Base-by-base conservation (phyloP, 2,113 vertebrate genomes). In the Cyanoramphus novaezelandiae region DNA sequence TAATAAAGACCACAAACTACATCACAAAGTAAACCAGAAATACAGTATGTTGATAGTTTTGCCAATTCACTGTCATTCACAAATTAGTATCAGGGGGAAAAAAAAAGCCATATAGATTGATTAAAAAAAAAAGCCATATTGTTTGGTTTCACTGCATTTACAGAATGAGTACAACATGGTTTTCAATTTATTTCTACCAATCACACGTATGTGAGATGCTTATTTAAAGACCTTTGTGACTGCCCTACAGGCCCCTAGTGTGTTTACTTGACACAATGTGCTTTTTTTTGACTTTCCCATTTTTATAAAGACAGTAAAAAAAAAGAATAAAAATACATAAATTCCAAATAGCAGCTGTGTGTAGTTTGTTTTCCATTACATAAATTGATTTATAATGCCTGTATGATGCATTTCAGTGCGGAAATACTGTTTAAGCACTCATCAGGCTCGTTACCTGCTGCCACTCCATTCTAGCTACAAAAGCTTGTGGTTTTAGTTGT, bases 311-410 rank as follows among this genome's bases (percentile, higher is more conserved):
- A 77, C 43, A 85, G 70, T 27, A 88, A 88, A 37, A 59, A 59
- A 74, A 74, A 92, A 86, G 28, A 88, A 74, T 72, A 90, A 76
- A 95, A 93, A 65, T 4, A 80, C 55, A 83, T 57, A 69, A 77
- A 93, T 64, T 94, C 37, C 64, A 92, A 76, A 83, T 6, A 87
- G 37, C 60, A 91, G 68, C 29, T 92, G 53, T 35, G 71, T 96
- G 39, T 60, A 70, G 46, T 92, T 89, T 86, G 82, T 86, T 95
- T 95, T 94, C 70, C 35, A 46, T 91, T 93, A 71, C 37, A 91
- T 62, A 92, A 92, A 95, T 75, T 86, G 80, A 95, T 95, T 96
- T 92, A 89, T 87, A 93, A 92, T 85, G 80, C 49, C 76, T 84
- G 47, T 41, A 86, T 93, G 74, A 94, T 88, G 47, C 78, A 86